Conservation (phyloP, 2,888 invertebrate species). For the Glomeris marginata region DNA sequence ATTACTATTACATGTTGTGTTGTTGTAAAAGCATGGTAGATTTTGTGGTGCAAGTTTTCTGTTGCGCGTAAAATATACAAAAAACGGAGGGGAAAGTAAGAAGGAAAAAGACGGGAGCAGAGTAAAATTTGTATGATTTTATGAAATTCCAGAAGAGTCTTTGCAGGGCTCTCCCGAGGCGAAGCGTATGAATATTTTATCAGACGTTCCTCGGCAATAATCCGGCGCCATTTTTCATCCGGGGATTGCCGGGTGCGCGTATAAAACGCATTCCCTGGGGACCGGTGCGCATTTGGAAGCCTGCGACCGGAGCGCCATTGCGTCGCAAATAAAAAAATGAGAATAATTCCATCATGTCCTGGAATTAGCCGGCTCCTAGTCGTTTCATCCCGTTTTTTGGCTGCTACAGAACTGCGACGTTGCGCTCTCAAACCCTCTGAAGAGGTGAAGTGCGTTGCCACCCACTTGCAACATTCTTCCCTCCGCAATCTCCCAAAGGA, state of each 20-base stretch:
- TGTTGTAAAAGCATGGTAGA: background rate
- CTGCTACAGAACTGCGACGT: too few relatives aligned
- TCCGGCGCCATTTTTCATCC: conserved; percentile 14
- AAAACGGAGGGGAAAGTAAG: conserved; percentile 4
- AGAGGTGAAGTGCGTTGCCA: too few relatives aligned
- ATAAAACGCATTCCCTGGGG: too few relatives aligned
- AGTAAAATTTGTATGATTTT: background rate
- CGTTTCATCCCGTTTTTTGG: too few relatives aligned
- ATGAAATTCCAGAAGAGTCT: conserved; percentile 7
- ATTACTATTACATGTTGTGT: background rate
- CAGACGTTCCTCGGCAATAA: conserved; percentile 14
- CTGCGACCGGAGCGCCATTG: background rate
- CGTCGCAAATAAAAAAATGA: conserved; percentile 10
- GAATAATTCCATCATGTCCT: conserved; percentile 13
- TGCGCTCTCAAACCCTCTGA: too few relatives aligned
- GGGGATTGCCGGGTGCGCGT: background rate
- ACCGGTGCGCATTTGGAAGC: too few relatives aligned
- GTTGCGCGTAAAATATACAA: background rate
- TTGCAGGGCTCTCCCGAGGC: conserved; percentile 3
- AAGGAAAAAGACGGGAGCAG: conserved; percentile 7
- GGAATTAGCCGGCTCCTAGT: background rate
- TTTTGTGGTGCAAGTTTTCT: too few relatives aligned
- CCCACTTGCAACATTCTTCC: too few relatives aligned
- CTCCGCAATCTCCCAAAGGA: too few relatives aligned
- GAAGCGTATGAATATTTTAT: conserved; percentile 14